Conservation (phyloP, 1,140 invertebrate genomes). For the Bombus confusus region DNA sequence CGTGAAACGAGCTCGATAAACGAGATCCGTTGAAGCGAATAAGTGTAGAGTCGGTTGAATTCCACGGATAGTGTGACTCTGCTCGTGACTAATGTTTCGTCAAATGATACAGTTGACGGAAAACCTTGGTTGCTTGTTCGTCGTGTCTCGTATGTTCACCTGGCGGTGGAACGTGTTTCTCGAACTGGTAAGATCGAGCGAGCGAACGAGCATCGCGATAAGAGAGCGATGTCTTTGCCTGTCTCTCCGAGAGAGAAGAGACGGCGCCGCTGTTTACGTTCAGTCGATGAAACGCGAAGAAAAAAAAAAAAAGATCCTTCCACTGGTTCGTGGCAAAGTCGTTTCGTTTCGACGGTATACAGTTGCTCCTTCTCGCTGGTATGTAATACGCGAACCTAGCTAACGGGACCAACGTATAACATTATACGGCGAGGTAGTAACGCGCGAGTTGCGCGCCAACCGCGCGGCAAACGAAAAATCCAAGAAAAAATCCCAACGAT, state of each 20-base stretch:
- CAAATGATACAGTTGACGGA: slow-evolving; percentile 51
- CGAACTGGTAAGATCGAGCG: slow-evolving; percentile 24
- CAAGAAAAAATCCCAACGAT: not conserved
- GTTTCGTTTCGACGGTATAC: slow-evolving; percentile 35
- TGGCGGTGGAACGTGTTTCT: slow-evolving; percentile 47
- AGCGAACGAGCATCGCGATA: not conserved
- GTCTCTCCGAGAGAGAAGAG: not conserved
- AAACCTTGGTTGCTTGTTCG: slow-evolving; percentile 45
- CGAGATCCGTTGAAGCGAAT: not conserved
- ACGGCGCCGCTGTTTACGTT: not conserved
- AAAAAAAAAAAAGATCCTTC: not conserved
- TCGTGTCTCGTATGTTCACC: slow-evolving; percentile 46
- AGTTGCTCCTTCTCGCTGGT: slow-evolving; percentile 37
- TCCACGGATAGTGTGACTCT: slow-evolving; percentile 40
- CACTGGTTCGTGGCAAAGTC: not conserved
- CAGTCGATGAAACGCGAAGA: slow-evolving; percentile 12
- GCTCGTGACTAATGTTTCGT: slow-evolving; percentile 54
- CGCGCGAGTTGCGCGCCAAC: not conserved
- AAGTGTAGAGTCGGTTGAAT: not conserved
- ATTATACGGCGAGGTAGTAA: slow-evolving; percentile 43
- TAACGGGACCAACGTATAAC: slow-evolving; percentile 49
- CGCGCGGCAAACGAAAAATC: slow-evolving; percentile 5
- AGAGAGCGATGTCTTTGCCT: not conserved
- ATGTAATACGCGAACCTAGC: slow-evolving; percentile 47
- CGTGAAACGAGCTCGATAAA: not conserved